Conservation (phyloP, 2,113 vertebrate species). For the Penelope pileata region DNA sequence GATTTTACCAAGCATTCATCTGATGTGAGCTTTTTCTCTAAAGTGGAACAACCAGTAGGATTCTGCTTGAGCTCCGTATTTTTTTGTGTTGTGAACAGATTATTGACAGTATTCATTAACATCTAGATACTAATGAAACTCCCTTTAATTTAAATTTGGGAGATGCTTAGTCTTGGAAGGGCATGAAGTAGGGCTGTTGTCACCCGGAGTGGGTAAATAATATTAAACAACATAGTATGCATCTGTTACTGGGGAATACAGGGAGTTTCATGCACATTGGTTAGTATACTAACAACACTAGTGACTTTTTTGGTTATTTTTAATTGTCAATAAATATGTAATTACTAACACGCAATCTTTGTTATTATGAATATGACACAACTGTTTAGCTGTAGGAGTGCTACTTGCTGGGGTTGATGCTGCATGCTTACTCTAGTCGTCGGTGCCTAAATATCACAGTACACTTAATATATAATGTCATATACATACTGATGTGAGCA, state of each 20-base stretch:
- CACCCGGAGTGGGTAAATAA: neutral
- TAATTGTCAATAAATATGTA: rapidly evolving
- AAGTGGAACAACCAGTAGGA: neutral
- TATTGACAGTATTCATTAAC: neutral
- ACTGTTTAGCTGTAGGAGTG: neutral
- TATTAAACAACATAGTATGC: neutral
- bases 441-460: slow-evolving; percentile 32
- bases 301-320: neutral
- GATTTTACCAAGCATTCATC: neutral
- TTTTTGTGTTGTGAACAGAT: neutral
- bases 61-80: neutral
- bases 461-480: slow-evolving; percentile 40
- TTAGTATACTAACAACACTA: neutral
- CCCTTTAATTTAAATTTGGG: neutral
- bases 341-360: neutral
- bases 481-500: slow-evolving; percentile 53
- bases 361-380: slow-evolving; percentile 21
- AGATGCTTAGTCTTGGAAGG: neutral
- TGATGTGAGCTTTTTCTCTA: neutral
- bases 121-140: neutral
- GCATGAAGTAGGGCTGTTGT: neutral
- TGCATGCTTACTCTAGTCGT: slow-evolving; percentile 25
- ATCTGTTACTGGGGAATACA: neutral
- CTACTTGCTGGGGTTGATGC: neutral
- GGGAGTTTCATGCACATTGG: neutral